Base-by-base conservation (phyloP, 2,113 vertebrate species). In the Psittacula cyanocephala region DNA sequence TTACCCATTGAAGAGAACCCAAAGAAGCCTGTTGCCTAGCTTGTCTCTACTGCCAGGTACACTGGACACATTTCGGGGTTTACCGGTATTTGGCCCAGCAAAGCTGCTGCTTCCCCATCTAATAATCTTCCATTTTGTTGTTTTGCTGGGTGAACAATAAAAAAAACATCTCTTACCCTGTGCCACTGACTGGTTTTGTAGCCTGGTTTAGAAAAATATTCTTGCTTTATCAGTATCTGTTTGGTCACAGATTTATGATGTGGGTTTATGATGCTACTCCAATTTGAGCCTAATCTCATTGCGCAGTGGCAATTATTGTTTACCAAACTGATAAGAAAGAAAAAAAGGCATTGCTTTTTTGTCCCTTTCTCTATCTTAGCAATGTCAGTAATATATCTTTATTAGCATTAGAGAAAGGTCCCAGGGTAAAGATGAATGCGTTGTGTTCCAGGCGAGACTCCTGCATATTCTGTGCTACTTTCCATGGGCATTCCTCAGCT, bases 91-190 rank as follows among this genome's bases (percentile, higher is more conserved):
- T 72, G 50, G 71, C 82, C 68, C 65, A 85, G 86, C 67, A 81
- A 91, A 96, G 65, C 88, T 96, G 83, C 65, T 81, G 49, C 76
- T 93, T 89, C 37, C 37, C 69, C 31, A 52, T 90, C 81, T 82
- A 62, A 67, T 62, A 59, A 90, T 80, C 31, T 88, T 60, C n/a
- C 53, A 70, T n/a, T 78, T 83, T 44, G 52, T 71, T 88, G 69
- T 94, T 90, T 86, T 91, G 17, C 83, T 81, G 88, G 62, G n/a
- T 92, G 69, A 84, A 91, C 71, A 91, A 79, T 86, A 92, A 89
- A 94, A 89, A 89, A 94, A 89, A 37, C 65, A 57, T 94, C 81
- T 92, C 29, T 97, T 49, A 91, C 64, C 81, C 80, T 2, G 0
- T 79, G 69, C 62, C 57, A 46, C 19, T 86, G 77, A 69, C 65